Percentiles rank a stretch among this genome's conserved stretches.
These are phyloP conservation scores for Nyctereutes procyonoides DNA, from an alignment of 2,113 vertebrate species.

Conservation along the genomic window DNA sequence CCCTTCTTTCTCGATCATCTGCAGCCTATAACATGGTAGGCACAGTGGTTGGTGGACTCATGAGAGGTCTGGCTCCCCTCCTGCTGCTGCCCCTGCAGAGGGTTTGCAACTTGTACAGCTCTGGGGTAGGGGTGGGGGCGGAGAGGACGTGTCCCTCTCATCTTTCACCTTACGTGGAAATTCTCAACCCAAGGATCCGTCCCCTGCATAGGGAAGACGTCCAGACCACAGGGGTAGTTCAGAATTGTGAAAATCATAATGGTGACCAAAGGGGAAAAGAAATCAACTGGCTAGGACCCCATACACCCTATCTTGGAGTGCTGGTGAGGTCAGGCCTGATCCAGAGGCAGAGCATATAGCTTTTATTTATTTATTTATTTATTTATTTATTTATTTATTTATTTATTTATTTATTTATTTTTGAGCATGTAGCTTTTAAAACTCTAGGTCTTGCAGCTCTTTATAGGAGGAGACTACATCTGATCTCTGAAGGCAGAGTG, in stretches of 20 bases:
- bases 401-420: too few relatives aligned
- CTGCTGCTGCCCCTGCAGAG: background rate
- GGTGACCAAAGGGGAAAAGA: background rate
- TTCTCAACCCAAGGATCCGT: background rate
- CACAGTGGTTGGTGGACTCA: background rate
- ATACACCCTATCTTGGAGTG: too few relatives aligned
- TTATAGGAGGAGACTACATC: background rate
- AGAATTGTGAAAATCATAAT: background rate
- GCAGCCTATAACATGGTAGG: background rate
- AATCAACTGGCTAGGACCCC: background rate
- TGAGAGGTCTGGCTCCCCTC: background rate
- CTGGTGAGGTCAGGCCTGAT: background rate
- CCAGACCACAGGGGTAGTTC: background rate
- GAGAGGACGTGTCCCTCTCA: background rate
- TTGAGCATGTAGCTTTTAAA: background rate
- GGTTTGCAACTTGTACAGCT: background rate
- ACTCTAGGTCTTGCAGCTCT: background rate
- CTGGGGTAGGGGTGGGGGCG: background rate
- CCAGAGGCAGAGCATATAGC: background rate
- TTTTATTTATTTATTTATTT: too few relatives aligned
- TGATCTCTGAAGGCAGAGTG: background rate
- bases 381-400: too few relatives aligned
- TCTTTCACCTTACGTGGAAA: background rate
- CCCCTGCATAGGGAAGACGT: background rate
- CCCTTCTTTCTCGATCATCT: background rate